A percentile compares a stretch with the other conserved stretches of the same genome.
Evolutionary conservation across 2,113 vertebrate genomes (phyloP).

Genomic region (Onychorhynchus coronatus): DNA sequence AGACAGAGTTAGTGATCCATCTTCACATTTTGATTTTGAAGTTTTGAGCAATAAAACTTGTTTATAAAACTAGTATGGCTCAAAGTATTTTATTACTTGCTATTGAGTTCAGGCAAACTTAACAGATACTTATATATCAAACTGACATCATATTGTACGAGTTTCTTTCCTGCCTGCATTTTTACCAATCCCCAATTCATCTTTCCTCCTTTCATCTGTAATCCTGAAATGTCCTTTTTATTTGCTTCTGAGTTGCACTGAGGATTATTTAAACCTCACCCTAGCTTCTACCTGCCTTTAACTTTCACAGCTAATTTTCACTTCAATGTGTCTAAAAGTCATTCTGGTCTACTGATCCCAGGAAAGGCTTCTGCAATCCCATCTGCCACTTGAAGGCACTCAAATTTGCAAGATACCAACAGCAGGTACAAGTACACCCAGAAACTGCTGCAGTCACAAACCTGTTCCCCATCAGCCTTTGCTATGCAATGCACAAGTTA

Average conservation of each 20-base stretch:
- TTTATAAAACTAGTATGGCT: neutral
- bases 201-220: neutral
- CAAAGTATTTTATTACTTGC: neutral
- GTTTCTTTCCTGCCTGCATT: neutral
- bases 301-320: neutral
- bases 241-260: neutral
- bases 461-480: neutral
- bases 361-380: neutral
- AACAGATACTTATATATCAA: neutral
- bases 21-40: neutral
- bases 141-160: neutral
- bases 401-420: neutral
- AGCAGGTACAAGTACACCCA: neutral
- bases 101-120: neutral
- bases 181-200: neutral
- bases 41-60: neutral
- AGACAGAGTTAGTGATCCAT: neutral
- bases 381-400: neutral
- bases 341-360: neutral
- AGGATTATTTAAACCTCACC: conserved; percentile 2
- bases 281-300: neutral
- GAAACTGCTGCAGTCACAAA: neutral
- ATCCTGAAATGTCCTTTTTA: neutral
- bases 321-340: neutral
- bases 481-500: neutral